A percentile compares a stretch with the other conserved stretches of the same genome.
Evolutionary conservation across 2,113 vertebrate genomes (phyloP).

Genomic region (Rhea pennata): DNA sequence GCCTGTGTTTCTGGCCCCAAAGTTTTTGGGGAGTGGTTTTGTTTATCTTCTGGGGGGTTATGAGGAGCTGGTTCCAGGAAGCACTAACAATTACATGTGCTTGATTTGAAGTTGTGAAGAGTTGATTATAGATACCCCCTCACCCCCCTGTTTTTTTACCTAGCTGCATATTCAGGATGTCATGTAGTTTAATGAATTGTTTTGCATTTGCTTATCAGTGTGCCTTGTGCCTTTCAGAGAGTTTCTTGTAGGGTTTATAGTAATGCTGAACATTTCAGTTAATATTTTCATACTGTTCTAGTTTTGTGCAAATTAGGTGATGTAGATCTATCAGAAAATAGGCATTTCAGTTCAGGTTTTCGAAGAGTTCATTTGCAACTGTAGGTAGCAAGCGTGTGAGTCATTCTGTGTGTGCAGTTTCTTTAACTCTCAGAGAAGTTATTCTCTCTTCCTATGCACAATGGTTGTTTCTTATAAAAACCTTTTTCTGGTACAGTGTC

Average conservation of each 20-base stretch:
- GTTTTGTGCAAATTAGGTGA: neutral
- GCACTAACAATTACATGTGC: neutral
- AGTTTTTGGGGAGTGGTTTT: neutral
- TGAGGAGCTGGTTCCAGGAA: neutral
- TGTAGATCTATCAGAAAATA: neutral
- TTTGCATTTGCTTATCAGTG: neutral
- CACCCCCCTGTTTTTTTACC: neutral
- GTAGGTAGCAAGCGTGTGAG: neutral
- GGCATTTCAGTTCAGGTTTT: neutral
- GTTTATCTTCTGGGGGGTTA: neutral
- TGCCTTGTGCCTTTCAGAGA: neutral
- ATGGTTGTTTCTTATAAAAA: neutral
- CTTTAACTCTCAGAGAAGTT: neutral
- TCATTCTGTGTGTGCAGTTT: neutral
- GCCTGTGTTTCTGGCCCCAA: neutral
- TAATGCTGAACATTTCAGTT: neutral
- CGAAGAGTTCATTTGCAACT: neutral
- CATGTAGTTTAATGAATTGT: neutral
- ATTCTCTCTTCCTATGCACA: neutral
- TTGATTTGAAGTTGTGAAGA: neutral
- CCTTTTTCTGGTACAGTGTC: neutral
- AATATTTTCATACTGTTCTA: neutral
- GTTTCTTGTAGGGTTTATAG: neutral
- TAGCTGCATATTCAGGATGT: neutral
- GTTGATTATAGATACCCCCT: neutral